Percentiles rank a stretch among this genome's conserved stretches.
phyloP scores from a whole-genome alignment of 1,140 invertebrate genomes.

The Yoshiicerus persimilis region DNA sequence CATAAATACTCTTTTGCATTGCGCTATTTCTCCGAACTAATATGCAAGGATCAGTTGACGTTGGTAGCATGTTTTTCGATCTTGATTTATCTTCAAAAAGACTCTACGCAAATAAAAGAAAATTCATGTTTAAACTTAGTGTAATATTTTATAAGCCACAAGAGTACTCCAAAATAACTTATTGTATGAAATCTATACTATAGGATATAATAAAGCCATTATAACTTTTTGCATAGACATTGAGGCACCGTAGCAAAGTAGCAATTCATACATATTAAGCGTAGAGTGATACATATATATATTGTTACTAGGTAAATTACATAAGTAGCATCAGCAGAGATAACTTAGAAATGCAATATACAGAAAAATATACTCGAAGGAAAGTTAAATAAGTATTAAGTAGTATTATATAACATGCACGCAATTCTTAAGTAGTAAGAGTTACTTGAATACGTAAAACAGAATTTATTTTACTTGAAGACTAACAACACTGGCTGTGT shows the following conservation, averaged over 20 bases:
- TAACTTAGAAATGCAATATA: not conserved
- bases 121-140: not conserved
- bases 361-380: too few species aligned
- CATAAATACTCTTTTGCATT: conserved; percentile 25
- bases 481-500: conserved; percentile 55
- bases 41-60: conserved; percentile 26
- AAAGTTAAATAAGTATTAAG: too few species aligned
- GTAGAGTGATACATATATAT: too few species aligned
- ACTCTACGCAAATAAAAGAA: conserved; percentile 26
- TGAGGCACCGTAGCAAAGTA: too few species aligned
- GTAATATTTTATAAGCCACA: not conserved
- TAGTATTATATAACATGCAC: too few species aligned
- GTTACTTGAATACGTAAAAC: not conserved
- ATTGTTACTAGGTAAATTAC: too few species aligned
- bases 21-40: conserved; percentile 43
- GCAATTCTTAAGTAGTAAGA: too few species aligned
- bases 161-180: not conserved
- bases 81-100: conserved; percentile 42
- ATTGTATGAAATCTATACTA: not conserved
- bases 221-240: too few species aligned
- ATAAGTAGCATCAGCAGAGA: too few species aligned
- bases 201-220: not conserved
- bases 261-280: too few species aligned
- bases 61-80: not conserved
- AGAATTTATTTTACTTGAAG: not conserved